Conservation (phyloP, 2,888 invertebrate genomes). For the Sinelater perroti region DNA sequence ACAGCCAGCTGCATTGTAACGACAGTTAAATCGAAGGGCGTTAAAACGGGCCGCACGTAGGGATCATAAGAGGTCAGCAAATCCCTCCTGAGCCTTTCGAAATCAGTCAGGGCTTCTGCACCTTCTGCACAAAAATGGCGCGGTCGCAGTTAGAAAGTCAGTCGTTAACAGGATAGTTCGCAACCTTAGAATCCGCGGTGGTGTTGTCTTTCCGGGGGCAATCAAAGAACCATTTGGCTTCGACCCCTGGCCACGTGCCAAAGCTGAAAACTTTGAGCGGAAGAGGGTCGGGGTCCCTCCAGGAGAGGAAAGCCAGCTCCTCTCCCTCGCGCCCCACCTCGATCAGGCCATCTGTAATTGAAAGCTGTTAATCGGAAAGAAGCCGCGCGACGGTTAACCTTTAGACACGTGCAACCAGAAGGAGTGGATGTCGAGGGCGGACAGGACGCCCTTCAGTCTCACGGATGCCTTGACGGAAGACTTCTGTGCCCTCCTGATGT, state of each 20-base stretch:
- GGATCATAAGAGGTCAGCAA: conserved; percentile 64
- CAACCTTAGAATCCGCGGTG: conserved; percentile 48
- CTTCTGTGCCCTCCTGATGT: conserved; percentile 69
- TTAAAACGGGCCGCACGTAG: conserved; percentile 54
- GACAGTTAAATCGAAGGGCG: conserved; percentile 45
- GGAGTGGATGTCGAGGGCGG: conserved; percentile 68
- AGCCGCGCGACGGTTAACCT: conserved; percentile 62
- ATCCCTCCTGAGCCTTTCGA: conserved; percentile 65
- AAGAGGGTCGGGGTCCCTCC: conserved; percentile 68
- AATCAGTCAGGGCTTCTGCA: conserved; percentile 61
- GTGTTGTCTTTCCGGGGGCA: conserved; percentile 62
- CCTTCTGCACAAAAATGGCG: conserved; percentile 17
- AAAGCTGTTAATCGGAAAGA: not conserved
- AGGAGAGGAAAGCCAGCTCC: conserved; percentile 67
- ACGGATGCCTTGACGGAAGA: conserved; percentile 66
- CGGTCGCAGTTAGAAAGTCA: not conserved
- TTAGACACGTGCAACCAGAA: conserved; percentile 72
- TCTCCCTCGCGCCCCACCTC: conserved; percentile 72
- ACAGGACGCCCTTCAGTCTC: conserved; percentile 66
- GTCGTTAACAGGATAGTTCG: not conserved
- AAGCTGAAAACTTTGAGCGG: conserved; percentile 73
- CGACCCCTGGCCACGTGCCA: conserved; percentile 71
- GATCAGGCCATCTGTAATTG: conserved; percentile 66
- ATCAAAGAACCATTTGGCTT: conserved; percentile 75
- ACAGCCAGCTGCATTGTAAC: conserved; percentile 50